A percentile compares a stretch with the other conserved stretches of the same genome.
Conservation (phyloP, 2,888 invertebrate genomes). For the Papilio protenor region DNA sequence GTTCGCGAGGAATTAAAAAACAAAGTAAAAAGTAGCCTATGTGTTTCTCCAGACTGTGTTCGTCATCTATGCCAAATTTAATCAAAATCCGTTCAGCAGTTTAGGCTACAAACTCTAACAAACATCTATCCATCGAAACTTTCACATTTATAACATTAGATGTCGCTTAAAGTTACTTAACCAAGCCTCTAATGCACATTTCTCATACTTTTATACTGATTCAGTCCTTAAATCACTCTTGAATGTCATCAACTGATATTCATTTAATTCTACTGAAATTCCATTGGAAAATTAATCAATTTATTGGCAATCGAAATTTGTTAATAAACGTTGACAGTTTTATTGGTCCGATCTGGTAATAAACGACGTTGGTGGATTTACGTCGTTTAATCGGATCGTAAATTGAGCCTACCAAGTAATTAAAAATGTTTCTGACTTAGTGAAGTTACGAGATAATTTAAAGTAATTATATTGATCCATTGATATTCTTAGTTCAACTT, state of each 20-base stretch:
- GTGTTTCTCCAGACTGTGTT: too few species aligned
- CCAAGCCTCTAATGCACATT: neutral
- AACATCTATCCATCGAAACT: too few species aligned
- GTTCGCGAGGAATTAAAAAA: too few species aligned
- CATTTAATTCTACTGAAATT: constrained; percentile 23
- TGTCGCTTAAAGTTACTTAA: neutral
- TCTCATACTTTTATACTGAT: neutral
- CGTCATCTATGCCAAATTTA: too few species aligned
- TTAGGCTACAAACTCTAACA: too few species aligned
- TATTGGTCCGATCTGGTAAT: constrained; percentile 20
- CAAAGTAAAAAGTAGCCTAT: too few species aligned
- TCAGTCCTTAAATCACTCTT: neutral
- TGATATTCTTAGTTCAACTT: neutral
- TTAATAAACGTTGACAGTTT: constrained; percentile 40
- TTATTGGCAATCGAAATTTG: constrained; percentile 37
- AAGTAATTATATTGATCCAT: neutral
- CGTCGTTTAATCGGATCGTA: constrained; percentile 18
- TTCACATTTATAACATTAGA: neutral
- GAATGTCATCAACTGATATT: neutral
- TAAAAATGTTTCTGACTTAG: constrained; percentile 5
- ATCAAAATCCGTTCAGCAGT: too few species aligned
- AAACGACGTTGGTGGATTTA: constrained; percentile 31
- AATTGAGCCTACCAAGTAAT: constrained; percentile 8
- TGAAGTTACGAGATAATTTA: neutral
- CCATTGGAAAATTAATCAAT: constrained; percentile 41